A percentile compares a stretch with the other conserved stretches of the same genome.
Evolutionary conservation across 1,140 invertebrate genomes (phyloP).

Genomic region (Euura saliciscinereae): DNA sequence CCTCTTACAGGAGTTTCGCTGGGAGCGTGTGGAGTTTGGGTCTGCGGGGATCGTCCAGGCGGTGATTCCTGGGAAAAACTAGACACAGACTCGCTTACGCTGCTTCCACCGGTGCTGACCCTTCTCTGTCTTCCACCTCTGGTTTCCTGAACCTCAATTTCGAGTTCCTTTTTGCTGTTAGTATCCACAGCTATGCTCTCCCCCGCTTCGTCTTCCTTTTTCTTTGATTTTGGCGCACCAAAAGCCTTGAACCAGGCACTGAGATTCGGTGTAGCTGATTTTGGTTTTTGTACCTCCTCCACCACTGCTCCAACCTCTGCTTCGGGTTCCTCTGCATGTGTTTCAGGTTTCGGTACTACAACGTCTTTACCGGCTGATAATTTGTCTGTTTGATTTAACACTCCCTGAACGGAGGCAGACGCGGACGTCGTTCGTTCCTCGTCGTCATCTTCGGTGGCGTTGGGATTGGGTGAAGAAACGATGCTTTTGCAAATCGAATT

Average conservation of each 20-base stretch:
- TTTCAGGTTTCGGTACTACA: constrained; percentile 16
- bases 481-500: constrained; percentile 55
- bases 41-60: constrained; percentile 49
- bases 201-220: constrained; percentile 53
- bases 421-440: constrained; percentile 40
- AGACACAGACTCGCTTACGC: constrained; percentile 55
- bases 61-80: constrained; percentile 57
- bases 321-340: constrained; percentile 32
- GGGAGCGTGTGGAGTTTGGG: constrained; percentile 39
- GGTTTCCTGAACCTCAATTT: constrained; percentile 38
- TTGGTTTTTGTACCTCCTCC: constrained; percentile 41
- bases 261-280: constrained; percentile 77
- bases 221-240: constrained; percentile 74
- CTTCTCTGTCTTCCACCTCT: constrained; percentile 43
- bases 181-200: constrained; percentile 20
- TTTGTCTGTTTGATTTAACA: constrained; percentile 30
- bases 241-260: constrained; percentile 92
- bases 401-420: not conserved
- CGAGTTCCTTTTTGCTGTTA: constrained; percentile 40
- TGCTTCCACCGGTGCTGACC: constrained; percentile 54
- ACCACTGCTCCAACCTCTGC: constrained; percentile 46
- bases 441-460: constrained; percentile 54
- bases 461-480: constrained; percentile 51
- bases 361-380: constrained; percentile 21
- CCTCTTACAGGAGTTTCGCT: constrained; percentile 50